Evolutionary conservation across 2,113 vertebrate genomes (phyloP), one percentile per base, ranked within the genome.

Genomic region (Eurypyga helias): DNA sequence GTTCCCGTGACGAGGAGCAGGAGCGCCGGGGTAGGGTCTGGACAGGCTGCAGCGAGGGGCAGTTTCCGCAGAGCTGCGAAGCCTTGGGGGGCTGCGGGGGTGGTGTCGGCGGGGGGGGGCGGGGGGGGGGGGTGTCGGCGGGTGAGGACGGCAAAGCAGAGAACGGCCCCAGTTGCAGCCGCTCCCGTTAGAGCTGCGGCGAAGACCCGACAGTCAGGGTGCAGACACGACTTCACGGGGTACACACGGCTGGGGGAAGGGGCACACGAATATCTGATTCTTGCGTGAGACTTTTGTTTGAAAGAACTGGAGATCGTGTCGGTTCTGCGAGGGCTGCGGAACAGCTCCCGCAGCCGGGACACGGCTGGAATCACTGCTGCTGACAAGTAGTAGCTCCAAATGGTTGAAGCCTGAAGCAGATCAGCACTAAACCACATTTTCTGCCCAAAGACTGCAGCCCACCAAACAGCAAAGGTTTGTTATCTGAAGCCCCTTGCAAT

Each of bases 321-420:
- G 57, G 33, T 85, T 31, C 28, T 87, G 75, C 77, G 45, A 87
- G 61, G 58, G 65, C 52, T n/a, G 69, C 36, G 79, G 57, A 89
- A 89, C 31, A 87, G 66, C 26, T 94, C 64, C 46, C 51, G 38
- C 71, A 83, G 75, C 93, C 90, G 58, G 38, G 58, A 83, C 34
- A 64, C 55, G 84, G 80, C 6, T 81, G 70, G 89, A 87, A 92
- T 81, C 62, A 89, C 83, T 91, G 65, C 62, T 92, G 89, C 95
- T 87, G 69, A 87, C 46, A 95, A 89, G 65, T 57, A 65, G 69
- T 19, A 69, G 77, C 54, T 72, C 70, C 65, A 69, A 91, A 95
- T 29, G 69, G 65, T 55, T 65, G 49, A 92, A 92, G 72, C 25
- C 82, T 54, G 23, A 61, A 95, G 25, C 33, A 82, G 72, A 87